Base-by-base conservation (phyloP, 1,140 invertebrate species). In the Yoshiicerus persimilis region DNA sequence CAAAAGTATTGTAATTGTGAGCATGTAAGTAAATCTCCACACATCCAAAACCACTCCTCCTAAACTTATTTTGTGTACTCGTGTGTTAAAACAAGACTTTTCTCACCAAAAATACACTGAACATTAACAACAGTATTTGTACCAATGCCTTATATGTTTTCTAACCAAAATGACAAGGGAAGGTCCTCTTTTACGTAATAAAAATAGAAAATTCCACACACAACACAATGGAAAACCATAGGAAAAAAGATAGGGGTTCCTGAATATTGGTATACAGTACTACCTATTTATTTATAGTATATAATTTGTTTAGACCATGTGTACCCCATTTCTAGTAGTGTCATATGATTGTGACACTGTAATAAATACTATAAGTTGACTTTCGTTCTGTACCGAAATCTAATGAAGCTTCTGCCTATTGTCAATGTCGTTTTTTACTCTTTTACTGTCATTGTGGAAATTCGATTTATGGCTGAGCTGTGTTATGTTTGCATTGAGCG, bases 361-460 rank as follows among this genome's bases (percentile, higher is more conserved):
- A 80, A 80, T 80, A 80, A 80, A 80, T 80, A 80, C 75, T 36
- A 70, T 70, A 32, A 34, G 27, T 80, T 80, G n/a, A 80, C 75
- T 34, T 80, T 80, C 32, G 16, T 77, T 77, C 32, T 3, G 75
- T 32, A 36, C 32, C 30, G 75, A 80, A 77, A 34, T 77, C 27
- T 80, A 80, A 80, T 80, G 75, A 80, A 80, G 75, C 75, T 80
- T 80, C 75, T 80, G 75, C 75, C 34, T 80, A 70, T 80, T 80
- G 75, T 80, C 75, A 80, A 20, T 38, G 75, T 80, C 34, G 32
- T 80, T 80, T 80, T 80, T 80, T 80, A 80, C 75, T 36, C n/a
- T 16, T 56, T 16, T n/a, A 36, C 75, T 80, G 75, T 80, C 75
- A 80, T 80, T 80, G 75, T 80, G 32, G 4, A 80, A 5, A 13